These are phyloP conservation scores for Dunckerocampus dactyliophorus DNA, from an alignment of 2,113 vertebrate species.

Conservation along the genomic window DNA sequence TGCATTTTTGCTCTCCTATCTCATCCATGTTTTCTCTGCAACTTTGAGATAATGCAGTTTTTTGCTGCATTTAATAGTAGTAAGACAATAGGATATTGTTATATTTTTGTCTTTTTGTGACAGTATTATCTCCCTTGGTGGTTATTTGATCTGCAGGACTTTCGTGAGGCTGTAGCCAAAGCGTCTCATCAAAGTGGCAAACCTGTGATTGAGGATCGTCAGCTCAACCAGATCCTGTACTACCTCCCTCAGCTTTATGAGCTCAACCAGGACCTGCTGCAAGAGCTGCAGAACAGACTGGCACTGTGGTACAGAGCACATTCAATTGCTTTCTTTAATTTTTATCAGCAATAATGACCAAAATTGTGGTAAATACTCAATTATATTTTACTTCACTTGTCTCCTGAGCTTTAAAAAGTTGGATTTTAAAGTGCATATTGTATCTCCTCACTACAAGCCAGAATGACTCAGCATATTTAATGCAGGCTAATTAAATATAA, in stretches of 20 bases:
- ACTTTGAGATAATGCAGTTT: too few relatives aligned
- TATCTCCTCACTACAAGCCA: too few relatives aligned
- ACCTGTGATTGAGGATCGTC: slow-evolving; percentile 89
- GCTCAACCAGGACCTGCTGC: slow-evolving; percentile 91
- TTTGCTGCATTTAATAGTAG: too few relatives aligned
- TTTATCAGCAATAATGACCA: not conserved
- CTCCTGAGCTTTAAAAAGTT: too few relatives aligned
- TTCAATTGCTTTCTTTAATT: not conserved
- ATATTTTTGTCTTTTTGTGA: not conserved
- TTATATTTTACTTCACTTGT: too few relatives aligned
- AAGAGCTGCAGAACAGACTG: slow-evolving; percentile 85
- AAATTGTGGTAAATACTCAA: not conserved
- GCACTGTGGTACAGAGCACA: slow-evolving; percentile 77
- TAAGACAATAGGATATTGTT: too few relatives aligned
- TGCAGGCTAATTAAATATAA: not conserved
- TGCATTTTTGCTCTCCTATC: slow-evolving; percentile 6
- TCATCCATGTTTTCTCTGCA: not conserved
- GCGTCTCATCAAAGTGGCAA: slow-evolving; percentile 85
- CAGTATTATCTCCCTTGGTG: slow-evolving; percentile 1
- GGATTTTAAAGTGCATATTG: too few relatives aligned
- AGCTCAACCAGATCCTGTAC: slow-evolving; percentile 93
- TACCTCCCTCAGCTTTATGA: slow-evolving; percentile 95
- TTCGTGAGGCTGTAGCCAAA: slow-evolving; percentile 85
- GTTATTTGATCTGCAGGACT: slow-evolving; percentile 77
- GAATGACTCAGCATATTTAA: too few relatives aligned